These are phyloP conservation scores for Trichonephila clavipes DNA, from an alignment of 1,140 invertebrate species.

Conservation along the genomic window DNA sequence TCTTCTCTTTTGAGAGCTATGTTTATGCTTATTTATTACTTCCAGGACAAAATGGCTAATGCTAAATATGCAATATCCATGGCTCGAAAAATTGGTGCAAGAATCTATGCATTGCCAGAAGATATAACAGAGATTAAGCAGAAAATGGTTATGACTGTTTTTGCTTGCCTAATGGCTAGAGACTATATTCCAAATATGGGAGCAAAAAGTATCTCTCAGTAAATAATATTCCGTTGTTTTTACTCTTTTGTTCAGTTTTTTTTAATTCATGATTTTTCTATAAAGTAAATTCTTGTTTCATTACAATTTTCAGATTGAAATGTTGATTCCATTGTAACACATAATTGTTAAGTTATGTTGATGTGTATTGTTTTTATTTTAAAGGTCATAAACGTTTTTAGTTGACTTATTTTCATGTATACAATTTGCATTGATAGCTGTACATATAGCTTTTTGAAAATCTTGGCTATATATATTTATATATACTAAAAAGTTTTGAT, in stretches of 20 bases:
- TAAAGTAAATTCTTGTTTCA: not conserved
- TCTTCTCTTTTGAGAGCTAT: no score
- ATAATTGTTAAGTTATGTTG: not conserved
- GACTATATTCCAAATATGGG: slow-evolving; percentile 95
- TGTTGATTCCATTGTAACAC: not conserved
- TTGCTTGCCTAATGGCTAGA: slow-evolving; percentile 98
- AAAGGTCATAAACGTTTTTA: not conserved
- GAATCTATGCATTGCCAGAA: slow-evolving; percentile 99
- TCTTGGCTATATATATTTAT: not conserved
- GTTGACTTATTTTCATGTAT: not conserved
- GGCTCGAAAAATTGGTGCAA: slow-evolving; percentile 97
- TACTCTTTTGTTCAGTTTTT: not conserved
- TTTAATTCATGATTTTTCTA: not conserved
- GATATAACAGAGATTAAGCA: slow-evolving; percentile 99
- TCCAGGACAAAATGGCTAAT: slow-evolving; percentile 95
- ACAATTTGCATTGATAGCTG: not conserved
- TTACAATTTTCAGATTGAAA: not conserved
- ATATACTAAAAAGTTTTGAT: not conserved
- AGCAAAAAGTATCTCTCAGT: slow-evolving; percentile 59
- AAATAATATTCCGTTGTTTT: not conserved
- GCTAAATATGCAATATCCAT: slow-evolving; percentile 99
- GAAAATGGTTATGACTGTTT: slow-evolving; percentile 99
- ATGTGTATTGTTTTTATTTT: not conserved
- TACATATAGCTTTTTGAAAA: not conserved
- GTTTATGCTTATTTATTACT: not conserved